These are phyloP conservation scores for Archilochus colubris DNA, from an alignment of 2,113 vertebrate genomes.

Conservation along the genomic window DNA sequence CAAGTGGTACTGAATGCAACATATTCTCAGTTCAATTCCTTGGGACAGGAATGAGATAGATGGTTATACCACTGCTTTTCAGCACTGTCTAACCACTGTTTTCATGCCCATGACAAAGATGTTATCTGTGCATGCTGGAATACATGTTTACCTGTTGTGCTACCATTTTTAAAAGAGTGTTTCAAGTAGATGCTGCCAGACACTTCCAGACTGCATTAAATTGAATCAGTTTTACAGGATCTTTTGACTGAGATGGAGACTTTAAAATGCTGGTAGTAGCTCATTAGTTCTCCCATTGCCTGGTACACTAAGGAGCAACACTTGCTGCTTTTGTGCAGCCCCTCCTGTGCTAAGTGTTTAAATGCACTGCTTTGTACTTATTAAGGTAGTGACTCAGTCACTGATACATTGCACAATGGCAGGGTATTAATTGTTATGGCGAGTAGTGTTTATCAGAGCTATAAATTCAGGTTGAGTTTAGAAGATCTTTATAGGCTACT, in stretches of 20 bases:
- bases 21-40: not conserved
- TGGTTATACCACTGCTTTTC: not conserved
- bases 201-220: not conserved
- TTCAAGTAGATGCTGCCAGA: not conserved
- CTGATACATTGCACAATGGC: not conserved
- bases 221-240: not conserved
- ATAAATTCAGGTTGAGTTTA: not conserved
- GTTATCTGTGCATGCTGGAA: not conserved
- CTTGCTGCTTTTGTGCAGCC: not conserved
- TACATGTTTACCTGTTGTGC: not conserved
- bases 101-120: not conserved
- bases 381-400: not conserved
- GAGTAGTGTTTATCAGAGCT: not conserved
- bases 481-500: not conserved
- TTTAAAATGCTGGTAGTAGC: not conserved
- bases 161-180: not conserved
- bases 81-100: not conserved
- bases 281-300: not conserved
- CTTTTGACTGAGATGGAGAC: not conserved
- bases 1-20: not conserved
- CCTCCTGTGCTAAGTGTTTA: not conserved
- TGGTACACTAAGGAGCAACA: not conserved
- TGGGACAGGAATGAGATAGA: too few species aligned
- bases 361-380: not conserved
- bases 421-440: not conserved